Conservation (phyloP, 1,140 invertebrate genomes). For the Scylla paramamosain region DNA sequence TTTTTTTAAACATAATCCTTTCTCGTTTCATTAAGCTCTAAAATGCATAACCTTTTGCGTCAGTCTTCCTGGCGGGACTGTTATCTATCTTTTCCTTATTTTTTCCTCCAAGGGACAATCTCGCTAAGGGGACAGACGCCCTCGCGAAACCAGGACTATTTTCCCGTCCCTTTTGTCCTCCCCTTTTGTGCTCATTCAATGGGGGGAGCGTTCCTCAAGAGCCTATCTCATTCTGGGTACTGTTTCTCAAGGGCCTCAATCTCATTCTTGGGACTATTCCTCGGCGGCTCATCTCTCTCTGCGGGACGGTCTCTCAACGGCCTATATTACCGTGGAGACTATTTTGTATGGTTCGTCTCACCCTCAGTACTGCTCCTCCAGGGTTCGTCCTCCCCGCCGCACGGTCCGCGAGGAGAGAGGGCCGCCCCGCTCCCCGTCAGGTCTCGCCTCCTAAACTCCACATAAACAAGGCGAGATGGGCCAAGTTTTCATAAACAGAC, state of each 20-base stretch:
- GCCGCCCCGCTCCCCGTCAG: too few relatives aligned
- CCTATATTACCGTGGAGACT: constrained; percentile 11
- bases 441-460: too few relatives aligned
- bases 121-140: background rate
- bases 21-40: too few relatives aligned
- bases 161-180: background rate
- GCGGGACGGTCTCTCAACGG: background rate
- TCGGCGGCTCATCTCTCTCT: background rate
- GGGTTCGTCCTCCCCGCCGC: too few relatives aligned
- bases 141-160: background rate
- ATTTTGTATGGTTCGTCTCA: background rate
- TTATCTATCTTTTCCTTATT: too few relatives aligned
- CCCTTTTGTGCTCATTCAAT: background rate
- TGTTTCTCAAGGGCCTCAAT: background rate
- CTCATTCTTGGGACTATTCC: background rate
- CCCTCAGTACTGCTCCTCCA: background rate
- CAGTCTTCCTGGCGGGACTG: background rate
- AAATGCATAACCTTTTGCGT: background rate
- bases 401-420: too few relatives aligned
- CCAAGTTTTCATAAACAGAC: too few relatives aligned
- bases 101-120: background rate
- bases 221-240: background rate
- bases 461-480: too few relatives aligned
- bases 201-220: background rate
- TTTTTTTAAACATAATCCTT: too few relatives aligned